phyloP scores from a whole-genome alignment of 2,888 invertebrate genomes.

The Tiliacea citrago region DNA sequence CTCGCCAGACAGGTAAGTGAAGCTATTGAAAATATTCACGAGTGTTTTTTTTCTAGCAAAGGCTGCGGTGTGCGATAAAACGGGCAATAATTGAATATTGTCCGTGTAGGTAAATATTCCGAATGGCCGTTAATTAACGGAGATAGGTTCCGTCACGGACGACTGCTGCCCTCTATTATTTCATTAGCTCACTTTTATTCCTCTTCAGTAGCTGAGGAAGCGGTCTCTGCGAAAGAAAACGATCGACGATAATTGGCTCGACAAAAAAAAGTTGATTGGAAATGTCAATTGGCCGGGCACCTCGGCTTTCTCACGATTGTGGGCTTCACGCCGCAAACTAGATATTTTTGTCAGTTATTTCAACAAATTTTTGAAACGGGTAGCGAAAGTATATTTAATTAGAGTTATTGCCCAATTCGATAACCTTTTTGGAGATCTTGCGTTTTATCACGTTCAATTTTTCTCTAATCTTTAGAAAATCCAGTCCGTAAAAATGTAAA shows the following conservation, averaged over 20 bases:
- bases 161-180: conserved; percentile 77
- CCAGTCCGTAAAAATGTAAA: neutral
- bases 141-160: conserved; percentile 64
- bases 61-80: conserved; percentile 66
- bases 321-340: conserved; percentile 50
- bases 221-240: conserved; percentile 71
- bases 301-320: conserved; percentile 58
- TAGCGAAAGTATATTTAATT: conserved; percentile 15
- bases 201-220: conserved; percentile 69
- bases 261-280: conserved; percentile 75
- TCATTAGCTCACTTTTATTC: conserved; percentile 81
- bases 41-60: conserved; percentile 49
- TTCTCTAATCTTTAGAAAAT: too few species aligned
- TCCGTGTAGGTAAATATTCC: conserved; percentile 56
- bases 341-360: conserved; percentile 45
- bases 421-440: neutral
- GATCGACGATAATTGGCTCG: conserved; percentile 80
- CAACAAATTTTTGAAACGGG: conserved; percentile 13
- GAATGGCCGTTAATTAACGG: conserved; percentile 71
- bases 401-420: conserved; percentile 1
- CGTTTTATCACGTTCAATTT: neutral
- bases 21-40: conserved; percentile 52
- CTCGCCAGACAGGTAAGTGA: conserved; percentile 45
- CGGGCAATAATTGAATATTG: conserved; percentile 69
- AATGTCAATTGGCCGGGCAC: conserved; percentile 70